These are phyloP conservation scores for Apis cerana DNA, from an alignment of 1,140 invertebrate genomes.

Conservation along the genomic window DNA sequence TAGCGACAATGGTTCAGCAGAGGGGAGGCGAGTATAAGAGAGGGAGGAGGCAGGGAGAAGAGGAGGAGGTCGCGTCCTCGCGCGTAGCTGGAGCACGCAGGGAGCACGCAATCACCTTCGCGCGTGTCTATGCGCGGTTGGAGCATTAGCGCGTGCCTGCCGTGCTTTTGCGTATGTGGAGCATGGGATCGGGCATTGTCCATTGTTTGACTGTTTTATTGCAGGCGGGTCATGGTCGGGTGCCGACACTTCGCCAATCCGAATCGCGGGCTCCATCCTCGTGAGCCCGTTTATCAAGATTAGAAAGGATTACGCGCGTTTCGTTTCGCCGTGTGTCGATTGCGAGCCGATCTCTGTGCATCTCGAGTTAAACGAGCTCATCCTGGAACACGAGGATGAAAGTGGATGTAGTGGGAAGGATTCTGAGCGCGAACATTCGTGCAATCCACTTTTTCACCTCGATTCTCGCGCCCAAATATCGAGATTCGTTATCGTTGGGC, in stretches of 20 bases:
- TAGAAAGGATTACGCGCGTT: conserved; percentile 42
- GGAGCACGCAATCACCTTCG: background rate
- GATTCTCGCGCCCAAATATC: conserved; percentile 14
- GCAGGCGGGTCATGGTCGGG: conserved; percentile 75
- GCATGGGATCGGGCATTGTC: conserved; percentile 76
- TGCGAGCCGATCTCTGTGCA: conserved; percentile 27
- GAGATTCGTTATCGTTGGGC: too few relatives aligned
- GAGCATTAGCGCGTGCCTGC: conserved; percentile 58
- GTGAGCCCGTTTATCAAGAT: conserved; percentile 30
- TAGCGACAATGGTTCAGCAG: conserved; percentile 74
- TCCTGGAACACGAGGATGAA: background rate
- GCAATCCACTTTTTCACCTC: conserved; percentile 30
- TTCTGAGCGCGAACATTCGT: conserved; percentile 14
- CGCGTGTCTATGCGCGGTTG: conserved; percentile 2
- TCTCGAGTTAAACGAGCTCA: conserved; percentile 33
- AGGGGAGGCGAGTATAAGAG: background rate
- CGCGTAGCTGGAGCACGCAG: background rate
- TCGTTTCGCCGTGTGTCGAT: conserved; percentile 5
- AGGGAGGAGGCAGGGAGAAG: background rate
- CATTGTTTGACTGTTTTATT: conserved; percentile 72
- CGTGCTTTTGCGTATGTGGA: conserved; percentile 75
- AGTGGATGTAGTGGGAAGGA: background rate
- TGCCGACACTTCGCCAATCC: conserved; percentile 56
- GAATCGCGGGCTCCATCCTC: conserved; percentile 40
- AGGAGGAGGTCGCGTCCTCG: background rate